Base-by-base conservation (phyloP, 1,140 invertebrate genomes). In the Drosophila ohnishii region DNA sequence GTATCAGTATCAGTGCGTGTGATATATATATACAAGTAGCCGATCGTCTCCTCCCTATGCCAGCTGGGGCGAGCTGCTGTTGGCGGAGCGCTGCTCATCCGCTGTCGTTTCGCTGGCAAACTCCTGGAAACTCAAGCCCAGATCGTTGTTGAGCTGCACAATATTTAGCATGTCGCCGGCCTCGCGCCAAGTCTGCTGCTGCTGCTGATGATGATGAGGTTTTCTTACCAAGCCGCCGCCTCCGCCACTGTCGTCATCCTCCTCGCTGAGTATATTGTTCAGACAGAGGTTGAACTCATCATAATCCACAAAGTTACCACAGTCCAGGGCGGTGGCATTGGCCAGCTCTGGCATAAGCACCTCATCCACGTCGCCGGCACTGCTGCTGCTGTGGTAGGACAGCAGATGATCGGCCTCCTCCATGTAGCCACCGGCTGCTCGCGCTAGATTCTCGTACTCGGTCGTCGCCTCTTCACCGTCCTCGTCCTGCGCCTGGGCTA, bases 211-310 rank as follows among this genome's bases (percentile, higher is more conserved):
- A 22, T 77, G 48, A 48, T 30, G 47, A 10, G 8, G 63, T 8
- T 67, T 70, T 25, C 6, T 37, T 3, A 60, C 35, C n/a, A 44
- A 66, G 28, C 34, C 39, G 7, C 35, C 50, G 40, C 55, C 59
- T n/a, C 60, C 44, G 32, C 25, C 56, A 5, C 56, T 55, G 8
- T 80, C 75, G 30, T 90, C 79, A 11, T 83, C 78, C 42, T 89
- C 82, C 37, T 90, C 90, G 40, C 64, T 91, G n/a, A 91, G 75
- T 34, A 91, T 85, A 57, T 85, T 91, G 39, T 78, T 91, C 39
- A 91, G 63, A 51, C 90, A 91, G 67, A 90, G 71, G 57, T 91
- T 90, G 30, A 91, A 91, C 63, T 91, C 90, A 85, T 91, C 86
- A 35, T 88, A 88, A 55, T 90, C 90, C n/a, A 91, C 83, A 76